Percentiles rank a stretch among this genome's conserved stretches.
These are phyloP conservation scores for Loris lydekkerianus DNA, from an alignment of 2,797 vertebrate genomes.

Conservation along the genomic window DNA sequence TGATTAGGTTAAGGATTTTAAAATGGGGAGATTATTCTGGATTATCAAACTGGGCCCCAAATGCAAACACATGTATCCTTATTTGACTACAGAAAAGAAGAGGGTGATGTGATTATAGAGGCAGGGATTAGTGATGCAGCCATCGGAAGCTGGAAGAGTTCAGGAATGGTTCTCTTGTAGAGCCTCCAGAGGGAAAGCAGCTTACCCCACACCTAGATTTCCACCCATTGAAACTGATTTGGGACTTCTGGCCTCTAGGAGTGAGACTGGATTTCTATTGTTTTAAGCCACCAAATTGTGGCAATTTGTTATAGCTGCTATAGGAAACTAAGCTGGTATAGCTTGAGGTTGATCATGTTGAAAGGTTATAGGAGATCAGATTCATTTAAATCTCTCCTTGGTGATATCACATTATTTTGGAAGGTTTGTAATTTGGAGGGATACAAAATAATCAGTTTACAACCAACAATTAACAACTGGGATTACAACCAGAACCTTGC, in stretches of 20 bases:
- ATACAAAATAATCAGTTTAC: neutral
- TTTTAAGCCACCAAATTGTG: neutral
- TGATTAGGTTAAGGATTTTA: neutral
- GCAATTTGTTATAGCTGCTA: neutral
- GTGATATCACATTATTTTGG: conserved; percentile 12
- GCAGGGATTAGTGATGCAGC: neutral
- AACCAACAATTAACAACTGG: neutral
- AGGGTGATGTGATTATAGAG: neutral
- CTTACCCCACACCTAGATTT: neutral
- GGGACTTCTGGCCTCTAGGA: neutral
- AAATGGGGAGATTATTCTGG: conserved; percentile 28
- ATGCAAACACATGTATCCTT: neutral
- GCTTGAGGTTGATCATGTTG: neutral
- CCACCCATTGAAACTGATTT: neutral
- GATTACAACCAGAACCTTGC: neutral
- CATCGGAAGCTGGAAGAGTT: neutral
- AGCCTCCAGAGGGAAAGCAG: neutral
- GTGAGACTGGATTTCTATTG: neutral
- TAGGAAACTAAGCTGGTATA: neutral
- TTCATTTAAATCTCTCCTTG: conserved; percentile 52
- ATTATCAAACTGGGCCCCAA: neutral
- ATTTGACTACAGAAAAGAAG: neutral
- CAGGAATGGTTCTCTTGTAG: neutral
- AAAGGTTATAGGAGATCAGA: conserved; percentile 12
- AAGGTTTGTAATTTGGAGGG: neutral